A percentile compares a stretch with the other conserved stretches of the same genome.
These are phyloP conservation scores for Therioaphis trifolii DNA, from an alignment of 2,888 invertebrate genomes.

Conservation along the genomic window DNA sequence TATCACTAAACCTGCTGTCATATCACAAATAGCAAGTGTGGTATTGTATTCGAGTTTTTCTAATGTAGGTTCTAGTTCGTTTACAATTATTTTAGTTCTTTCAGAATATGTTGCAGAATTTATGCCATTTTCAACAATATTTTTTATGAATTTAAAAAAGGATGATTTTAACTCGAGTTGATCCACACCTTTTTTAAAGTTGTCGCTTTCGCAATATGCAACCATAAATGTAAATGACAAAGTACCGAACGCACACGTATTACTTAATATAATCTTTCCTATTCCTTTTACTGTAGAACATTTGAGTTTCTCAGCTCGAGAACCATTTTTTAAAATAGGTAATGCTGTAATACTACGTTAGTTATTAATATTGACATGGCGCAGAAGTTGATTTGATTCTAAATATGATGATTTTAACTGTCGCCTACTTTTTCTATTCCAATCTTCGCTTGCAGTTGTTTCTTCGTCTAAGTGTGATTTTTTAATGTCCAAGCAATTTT, in stretches of 20 bases:
- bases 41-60: not conserved
- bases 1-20: too few species aligned
- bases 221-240: constrained; percentile 1
- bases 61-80: not conserved
- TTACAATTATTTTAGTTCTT: not conserved
- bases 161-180: not conserved
- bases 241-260: constrained; percentile 5
- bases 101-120: too few species aligned
- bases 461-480: too few species aligned
- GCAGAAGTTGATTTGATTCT: not conserved
- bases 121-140: too few species aligned
- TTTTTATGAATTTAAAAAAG: too few species aligned
- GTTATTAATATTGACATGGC: constrained; percentile 16
- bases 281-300: not conserved
- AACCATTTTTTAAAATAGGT: constrained; percentile 16
- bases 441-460: too few species aligned
- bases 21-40: too few species aligned
- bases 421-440: too few species aligned
- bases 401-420: not conserved
- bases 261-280: not conserved
- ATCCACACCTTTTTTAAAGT: not conserved
- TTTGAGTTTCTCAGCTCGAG: constrained; percentile 20
- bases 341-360: not conserved
- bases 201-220: not conserved
- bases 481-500: too few species aligned